A percentile compares a stretch with the other conserved stretches of the same genome.
These are phyloP conservation scores for Calameuta pallipes DNA, from an alignment of 2,888 invertebrate species.

Conservation along the genomic window DNA sequence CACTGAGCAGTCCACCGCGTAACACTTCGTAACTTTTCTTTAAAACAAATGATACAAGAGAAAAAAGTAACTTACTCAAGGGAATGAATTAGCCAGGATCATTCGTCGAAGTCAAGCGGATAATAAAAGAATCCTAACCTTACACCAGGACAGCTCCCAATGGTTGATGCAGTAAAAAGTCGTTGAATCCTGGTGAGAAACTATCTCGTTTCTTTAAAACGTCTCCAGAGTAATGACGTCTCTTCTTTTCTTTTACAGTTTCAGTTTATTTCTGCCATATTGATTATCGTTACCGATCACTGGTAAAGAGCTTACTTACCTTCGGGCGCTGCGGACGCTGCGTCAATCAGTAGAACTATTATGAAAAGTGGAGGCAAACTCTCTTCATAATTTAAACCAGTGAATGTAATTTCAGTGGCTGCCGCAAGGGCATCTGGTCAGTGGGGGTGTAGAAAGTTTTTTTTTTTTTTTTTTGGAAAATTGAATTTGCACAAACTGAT, in stretches of 20 bases:
- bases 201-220: not conserved
- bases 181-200: not conserved
- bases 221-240: not conserved
- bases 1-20: conserved; percentile 44
- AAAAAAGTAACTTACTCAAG: not conserved
- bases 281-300: not conserved
- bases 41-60: not conserved
- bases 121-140: not conserved
- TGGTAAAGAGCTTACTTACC: not conserved
- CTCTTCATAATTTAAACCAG: not conserved
- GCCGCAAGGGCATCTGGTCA: not conserved
- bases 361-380: not conserved
- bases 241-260: not conserved
- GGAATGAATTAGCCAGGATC: not conserved
- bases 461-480: not conserved
- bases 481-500: not conserved
- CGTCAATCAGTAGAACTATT: not conserved
- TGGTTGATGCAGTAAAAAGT: not conserved
- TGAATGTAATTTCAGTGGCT: not conserved
- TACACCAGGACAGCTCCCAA: not conserved
- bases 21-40: not conserved
- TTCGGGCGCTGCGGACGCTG: not conserved
- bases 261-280: not conserved
- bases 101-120: conserved; percentile 1
- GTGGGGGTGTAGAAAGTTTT: not conserved